Evolutionary conservation across 2,797 vertebrate species (phyloP).

Genomic region (Melanotaenia nigrans): DNA sequence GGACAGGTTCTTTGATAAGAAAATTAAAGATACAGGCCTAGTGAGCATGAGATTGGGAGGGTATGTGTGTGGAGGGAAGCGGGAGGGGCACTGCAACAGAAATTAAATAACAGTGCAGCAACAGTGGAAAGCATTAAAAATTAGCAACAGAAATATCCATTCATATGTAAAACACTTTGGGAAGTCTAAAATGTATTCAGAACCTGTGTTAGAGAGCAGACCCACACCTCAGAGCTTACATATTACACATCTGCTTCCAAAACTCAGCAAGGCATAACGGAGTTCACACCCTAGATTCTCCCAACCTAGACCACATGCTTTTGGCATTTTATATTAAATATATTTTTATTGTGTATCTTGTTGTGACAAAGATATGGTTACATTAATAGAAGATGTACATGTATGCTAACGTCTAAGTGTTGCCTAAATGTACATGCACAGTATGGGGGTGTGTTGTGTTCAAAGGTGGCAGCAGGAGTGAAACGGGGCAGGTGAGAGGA

Average conservation of each 20-base stretch:
- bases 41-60: neutral
- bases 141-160: slow-evolving; percentile 42
- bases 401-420: neutral
- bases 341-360: neutral
- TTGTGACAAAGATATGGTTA: slow-evolving; percentile 3
- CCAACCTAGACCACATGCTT: slow-evolving; percentile 42
- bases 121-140: slow-evolving; percentile 47
- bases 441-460: neutral
- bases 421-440: neutral
- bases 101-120: slow-evolving; percentile 61
- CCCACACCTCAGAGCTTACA: slow-evolving; percentile 14
- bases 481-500: neutral
- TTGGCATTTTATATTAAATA: neutral
- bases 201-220: slow-evolving; percentile 14
- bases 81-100: slow-evolving; percentile 52
- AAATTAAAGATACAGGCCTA: slow-evolving; percentile 30
- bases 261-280: slow-evolving; percentile 21
- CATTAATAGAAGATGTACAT: neutral
- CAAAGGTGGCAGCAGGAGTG: neutral
- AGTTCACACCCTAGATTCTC: slow-evolving; percentile 18
- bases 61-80: slow-evolving; percentile 5
- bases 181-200: slow-evolving; percentile 24
- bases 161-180: slow-evolving; percentile 37
- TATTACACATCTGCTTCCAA: slow-evolving; percentile 21
- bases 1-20: slow-evolving; percentile 11